Evolutionary conservation across 64 coral and sea anemone genomes (phyloP).

Genomic region (Hydrozoanthus tunicans): DNA sequence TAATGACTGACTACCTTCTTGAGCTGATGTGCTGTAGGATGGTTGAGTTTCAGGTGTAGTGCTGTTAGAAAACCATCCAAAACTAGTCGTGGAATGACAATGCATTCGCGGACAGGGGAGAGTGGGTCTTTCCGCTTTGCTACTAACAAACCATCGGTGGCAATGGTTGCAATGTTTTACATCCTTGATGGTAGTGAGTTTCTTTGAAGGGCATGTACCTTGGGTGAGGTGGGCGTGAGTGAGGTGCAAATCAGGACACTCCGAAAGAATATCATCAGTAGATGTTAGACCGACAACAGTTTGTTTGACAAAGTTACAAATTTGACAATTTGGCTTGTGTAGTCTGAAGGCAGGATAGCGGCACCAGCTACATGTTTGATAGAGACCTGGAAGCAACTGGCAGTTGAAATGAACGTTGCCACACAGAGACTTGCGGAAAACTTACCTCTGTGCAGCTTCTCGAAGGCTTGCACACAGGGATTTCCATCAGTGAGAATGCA

Average conservation of each 20-base stretch:
- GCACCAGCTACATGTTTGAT: not conserved
- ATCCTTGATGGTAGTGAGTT: not conserved
- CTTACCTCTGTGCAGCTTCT: not conserved
- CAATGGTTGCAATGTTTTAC: not conserved
- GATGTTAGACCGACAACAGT: not conserved
- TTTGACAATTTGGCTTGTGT: not conserved
- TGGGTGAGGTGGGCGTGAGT: slow-evolving; percentile 28
- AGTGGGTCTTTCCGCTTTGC: slow-evolving; percentile 2
- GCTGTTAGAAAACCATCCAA: slow-evolving; percentile 22
- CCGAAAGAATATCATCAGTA: not conserved
- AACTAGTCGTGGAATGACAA: slow-evolving; percentile 18
- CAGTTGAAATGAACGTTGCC: not conserved
- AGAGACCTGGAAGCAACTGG: not conserved
- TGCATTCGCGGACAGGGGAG: slow-evolving; percentile 29
- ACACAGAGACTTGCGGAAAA: not conserved
- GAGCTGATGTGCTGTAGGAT: slow-evolving; percentile 12
- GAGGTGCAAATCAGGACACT: slow-evolving; percentile 22
- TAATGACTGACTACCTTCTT: slow-evolving; percentile 25
- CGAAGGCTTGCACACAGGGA: not conserved
- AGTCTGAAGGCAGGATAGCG: not conserved
- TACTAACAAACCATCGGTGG: slow-evolving; percentile 4
- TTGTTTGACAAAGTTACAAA: not conserved
- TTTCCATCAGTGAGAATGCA: not conserved
- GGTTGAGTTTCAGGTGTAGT: slow-evolving; percentile 1
- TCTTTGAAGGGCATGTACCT: slow-evolving; percentile 11